Evolutionary conservation across 2,888 invertebrate genomes (phyloP).

Genomic region (Polymixis lichenea): DNA sequence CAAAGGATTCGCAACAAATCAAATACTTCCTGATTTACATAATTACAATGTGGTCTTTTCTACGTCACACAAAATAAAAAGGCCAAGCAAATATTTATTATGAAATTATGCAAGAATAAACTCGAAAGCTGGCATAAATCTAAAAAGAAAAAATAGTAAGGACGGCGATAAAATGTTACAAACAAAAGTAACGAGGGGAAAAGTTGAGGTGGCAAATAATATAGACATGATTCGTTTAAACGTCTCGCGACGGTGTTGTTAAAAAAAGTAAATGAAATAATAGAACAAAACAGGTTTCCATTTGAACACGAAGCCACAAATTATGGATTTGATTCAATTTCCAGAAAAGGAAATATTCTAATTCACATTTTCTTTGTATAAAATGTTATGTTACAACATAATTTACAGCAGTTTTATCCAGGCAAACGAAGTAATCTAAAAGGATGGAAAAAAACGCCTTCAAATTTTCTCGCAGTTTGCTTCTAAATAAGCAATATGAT

Average conservation of each 20-base stretch:
- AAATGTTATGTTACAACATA: constrained; percentile 1
- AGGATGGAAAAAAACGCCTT: background rate
- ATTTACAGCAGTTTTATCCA: background rate
- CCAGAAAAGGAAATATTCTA: background rate
- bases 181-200: constrained; percentile 22
- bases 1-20: too few species aligned
- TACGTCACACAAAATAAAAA: background rate
- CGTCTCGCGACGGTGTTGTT: constrained; percentile 8
- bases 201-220: constrained; percentile 31
- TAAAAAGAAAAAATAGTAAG: constrained; percentile 24
- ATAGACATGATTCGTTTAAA: too few species aligned
- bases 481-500: background rate
- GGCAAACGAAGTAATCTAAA: constrained; percentile 18
- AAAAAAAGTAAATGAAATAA: background rate
- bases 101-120: constrained; percentile 18
- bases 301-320: constrained; percentile 15
- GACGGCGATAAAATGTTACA: constrained; percentile 40
- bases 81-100: constrained; percentile 10
- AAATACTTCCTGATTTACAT: too few species aligned
- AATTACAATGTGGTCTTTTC: too few species aligned
- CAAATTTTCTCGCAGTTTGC: background rate
- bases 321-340: constrained; percentile 21
- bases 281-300: constrained; percentile 11
- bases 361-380: background rate
- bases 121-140: constrained; percentile 14